Evolutionary conservation across 1,140 invertebrate species (phyloP), one percentile per base, ranked within the genome.

Genomic region (Neuroterus valhalla): DNA sequence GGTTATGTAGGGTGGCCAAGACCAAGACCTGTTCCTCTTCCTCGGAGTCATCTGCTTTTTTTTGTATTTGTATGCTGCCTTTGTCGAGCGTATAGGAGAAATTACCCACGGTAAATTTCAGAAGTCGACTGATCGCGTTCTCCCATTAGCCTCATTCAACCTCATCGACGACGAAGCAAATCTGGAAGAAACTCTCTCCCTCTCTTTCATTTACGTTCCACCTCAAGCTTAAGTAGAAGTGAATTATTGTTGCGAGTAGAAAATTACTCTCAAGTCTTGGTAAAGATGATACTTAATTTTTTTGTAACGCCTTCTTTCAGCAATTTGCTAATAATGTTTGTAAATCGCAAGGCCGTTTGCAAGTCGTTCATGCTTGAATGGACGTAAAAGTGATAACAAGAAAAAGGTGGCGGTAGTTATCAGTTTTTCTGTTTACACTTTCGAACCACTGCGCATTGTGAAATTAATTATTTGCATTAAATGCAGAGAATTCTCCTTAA

Each of bases 71-170:
- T 38, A 1, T 38, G 31, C 31, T 38, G 31, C 31, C 31, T 38
- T 68, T 76, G 79, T 74, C 72, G 77, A 71, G 69, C 72, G 84
- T 81, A 83, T 86, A 85, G 85, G 85, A 83, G 85, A 85, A 87
- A 87, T 85, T 87, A 87, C 81, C 74, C 70, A 52, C 75, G 45
- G 74, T 62, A 69, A 76, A 76, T 80, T 82, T 78, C 76, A 82
- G 81, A 85, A 83, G 80, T 80, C 82, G 81, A 84, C 79, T 80
- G 78, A 81, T 82, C 83, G 73, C 77, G 79, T 81, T 84, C 84
- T 86, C 79, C 82, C 81, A 84, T 87, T 87, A 85, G 85, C 84
- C 85, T 87, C 84, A 69, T 85, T 87, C 79, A 73, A 78, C 72
- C 44, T 68, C 48, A 6, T 38, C 31, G 31, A 38, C 31, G 8